Conservation (phyloP, 2,888 invertebrate species). For the Melieria picta region DNA sequence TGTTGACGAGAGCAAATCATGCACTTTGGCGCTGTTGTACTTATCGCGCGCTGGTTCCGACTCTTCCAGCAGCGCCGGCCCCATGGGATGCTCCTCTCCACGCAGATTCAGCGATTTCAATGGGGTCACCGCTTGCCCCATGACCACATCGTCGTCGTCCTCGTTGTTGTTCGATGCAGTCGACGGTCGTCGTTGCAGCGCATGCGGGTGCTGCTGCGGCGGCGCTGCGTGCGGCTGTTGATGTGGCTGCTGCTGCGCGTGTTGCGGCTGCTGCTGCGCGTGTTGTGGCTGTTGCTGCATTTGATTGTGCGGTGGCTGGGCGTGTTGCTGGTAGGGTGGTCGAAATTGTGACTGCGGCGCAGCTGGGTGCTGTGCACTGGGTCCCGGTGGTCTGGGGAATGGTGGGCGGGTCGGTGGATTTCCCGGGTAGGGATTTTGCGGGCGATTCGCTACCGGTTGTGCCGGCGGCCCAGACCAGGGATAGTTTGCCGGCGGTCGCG, state of each 20-base stretch:
- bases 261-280: slow-evolving; percentile 51
- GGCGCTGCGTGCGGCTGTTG: slow-evolving; percentile 45
- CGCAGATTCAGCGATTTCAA: slow-evolving; percentile 50
- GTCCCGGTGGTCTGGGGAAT: slow-evolving; percentile 45
- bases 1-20: slow-evolving; percentile 25
- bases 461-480: slow-evolving; percentile 53
- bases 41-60: neutral
- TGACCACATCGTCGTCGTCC: slow-evolving; percentile 65
- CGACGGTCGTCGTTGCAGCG: slow-evolving; percentile 43
- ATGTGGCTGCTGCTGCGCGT: slow-evolving; percentile 44
- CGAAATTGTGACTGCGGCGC: slow-evolving; percentile 41
- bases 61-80: slow-evolving; percentile 54
- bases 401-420: slow-evolving; percentile 47
- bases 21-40: neutral
- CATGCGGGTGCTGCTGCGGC: slow-evolving; percentile 49
- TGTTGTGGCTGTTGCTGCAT: slow-evolving; percentile 49
- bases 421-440: slow-evolving; percentile 49
- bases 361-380: slow-evolving; percentile 34
- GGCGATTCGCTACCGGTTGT: slow-evolving; percentile 50
- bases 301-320: slow-evolving; percentile 53
- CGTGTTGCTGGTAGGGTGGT: slow-evolving; percentile 50
- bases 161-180: slow-evolving; percentile 52
- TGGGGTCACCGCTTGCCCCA: slow-evolving; percentile 64
- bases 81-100: slow-evolving; percentile 53
- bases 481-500: slow-evolving; percentile 56